phyloP scores from a whole-genome alignment of 1,140 invertebrate species.

The Achatina immaculata region DNA sequence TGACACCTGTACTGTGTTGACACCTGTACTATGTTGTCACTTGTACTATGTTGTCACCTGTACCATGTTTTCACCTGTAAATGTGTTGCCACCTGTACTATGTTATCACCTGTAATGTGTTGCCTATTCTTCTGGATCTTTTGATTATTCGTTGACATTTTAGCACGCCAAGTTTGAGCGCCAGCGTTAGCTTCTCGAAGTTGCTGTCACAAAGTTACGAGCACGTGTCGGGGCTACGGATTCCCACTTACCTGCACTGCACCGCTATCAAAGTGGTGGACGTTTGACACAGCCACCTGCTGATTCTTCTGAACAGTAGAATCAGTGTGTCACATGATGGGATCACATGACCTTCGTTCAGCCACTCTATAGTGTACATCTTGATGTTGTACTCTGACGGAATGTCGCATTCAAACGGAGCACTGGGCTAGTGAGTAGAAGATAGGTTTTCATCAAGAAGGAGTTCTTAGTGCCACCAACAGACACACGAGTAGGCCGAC shows the following conservation, averaged over 20 bases:
- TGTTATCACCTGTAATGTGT: no score
- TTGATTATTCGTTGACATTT: no score
- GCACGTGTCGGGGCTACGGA: no score
- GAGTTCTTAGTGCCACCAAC: background rate
- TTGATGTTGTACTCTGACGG: background rate
- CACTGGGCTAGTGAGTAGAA: background rate
- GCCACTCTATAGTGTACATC: background rate
- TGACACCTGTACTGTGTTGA: no score
- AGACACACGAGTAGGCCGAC: constrained; percentile 2
- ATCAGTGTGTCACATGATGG: background rate
- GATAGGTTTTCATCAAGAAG: background rate
- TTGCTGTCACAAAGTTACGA: no score
- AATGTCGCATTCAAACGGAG: background rate
- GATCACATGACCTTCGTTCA: background rate
- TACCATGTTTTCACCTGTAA: no score
- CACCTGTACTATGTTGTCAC: no score
- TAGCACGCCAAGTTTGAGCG: no score
- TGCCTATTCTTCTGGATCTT: no score
- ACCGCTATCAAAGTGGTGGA: background rate
- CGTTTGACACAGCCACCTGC: background rate
- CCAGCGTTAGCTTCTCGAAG: no score
- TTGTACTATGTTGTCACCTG: no score
- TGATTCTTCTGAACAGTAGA: background rate
- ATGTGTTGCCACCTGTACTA: no score
- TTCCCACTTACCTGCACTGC: background rate